Percentiles rank a stretch among this genome's conserved stretches.
These are phyloP conservation scores for Linepithema humile DNA, from an alignment of 1,140 invertebrate species.

Conservation along the genomic window DNA sequence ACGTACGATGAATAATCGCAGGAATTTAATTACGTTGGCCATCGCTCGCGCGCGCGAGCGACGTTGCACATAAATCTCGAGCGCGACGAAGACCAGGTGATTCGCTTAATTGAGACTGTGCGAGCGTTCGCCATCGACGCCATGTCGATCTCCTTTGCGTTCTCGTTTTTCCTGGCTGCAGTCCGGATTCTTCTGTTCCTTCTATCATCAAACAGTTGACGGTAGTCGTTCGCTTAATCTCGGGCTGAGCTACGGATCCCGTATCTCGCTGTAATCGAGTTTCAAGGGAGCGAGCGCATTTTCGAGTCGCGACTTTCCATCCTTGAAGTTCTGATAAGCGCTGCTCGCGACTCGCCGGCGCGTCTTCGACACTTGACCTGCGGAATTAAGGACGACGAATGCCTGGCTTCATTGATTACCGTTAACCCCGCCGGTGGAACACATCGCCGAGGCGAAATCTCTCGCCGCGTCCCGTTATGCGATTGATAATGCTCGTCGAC, in stretches of 20 bases:
- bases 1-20: slow-evolving; percentile 60
- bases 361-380: slow-evolving; percentile 57
- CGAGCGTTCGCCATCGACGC: not conserved
- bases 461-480: slow-evolving; percentile 59
- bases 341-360: too few relatives aligned
- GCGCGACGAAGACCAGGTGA: slow-evolving; percentile 44
- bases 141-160: not conserved
- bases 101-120: slow-evolving; percentile 57
- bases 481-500: slow-evolving; percentile 62
- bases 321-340: slow-evolving; percentile 17
- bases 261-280: slow-evolving; percentile 5
- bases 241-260: not conserved
- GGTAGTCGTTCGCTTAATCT: slow-evolving; percentile 20
- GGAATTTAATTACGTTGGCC: slow-evolving; percentile 50
- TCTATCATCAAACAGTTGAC: not conserved
- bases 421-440: slow-evolving; percentile 60
- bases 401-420: slow-evolving; percentile 59
- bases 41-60: not conserved
- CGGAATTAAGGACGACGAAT: slow-evolving; percentile 55
- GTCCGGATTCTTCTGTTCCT: too few relatives aligned
- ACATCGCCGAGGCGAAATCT: slow-evolving; percentile 39
- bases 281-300: not conserved
- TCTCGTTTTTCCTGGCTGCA: not conserved
- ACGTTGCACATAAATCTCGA: slow-evolving; percentile 50
- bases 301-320: not conserved